Conservation (phyloP, 1,140 invertebrate species). For the Caenorhabditis remanei region DNA sequence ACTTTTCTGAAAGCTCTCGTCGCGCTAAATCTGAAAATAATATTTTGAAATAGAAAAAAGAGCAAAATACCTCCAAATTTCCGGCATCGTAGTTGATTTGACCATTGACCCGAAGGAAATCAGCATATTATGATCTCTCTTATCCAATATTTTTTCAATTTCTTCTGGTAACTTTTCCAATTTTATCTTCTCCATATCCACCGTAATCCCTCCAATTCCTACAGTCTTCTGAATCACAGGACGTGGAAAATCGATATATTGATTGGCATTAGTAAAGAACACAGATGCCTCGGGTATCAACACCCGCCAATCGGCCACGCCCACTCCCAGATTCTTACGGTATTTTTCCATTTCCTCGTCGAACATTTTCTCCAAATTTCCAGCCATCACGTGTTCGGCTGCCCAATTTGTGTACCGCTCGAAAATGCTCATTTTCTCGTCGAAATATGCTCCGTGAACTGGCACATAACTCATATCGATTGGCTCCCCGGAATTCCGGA, state of each 20-base stretch:
- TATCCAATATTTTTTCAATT: not conserved
- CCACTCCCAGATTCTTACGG: not conserved
- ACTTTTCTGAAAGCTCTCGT: too few species aligned
- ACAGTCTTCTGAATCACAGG: conserved; percentile 54
- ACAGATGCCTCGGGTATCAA: conserved; percentile 26
- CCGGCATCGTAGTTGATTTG: conserved; percentile 22
- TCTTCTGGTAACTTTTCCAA: not conserved
- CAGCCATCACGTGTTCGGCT: conserved; percentile 14
- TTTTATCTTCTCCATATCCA: conserved; percentile 34
- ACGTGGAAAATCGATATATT: conserved; percentile 56
- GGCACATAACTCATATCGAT: conserved; percentile 50
- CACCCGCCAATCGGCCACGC: not conserved
- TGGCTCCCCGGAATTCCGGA: conserved; percentile 15
- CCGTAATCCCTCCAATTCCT: conserved; percentile 56
- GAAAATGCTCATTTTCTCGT: conserved; percentile 38
- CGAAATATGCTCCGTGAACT: conserved; percentile 47
- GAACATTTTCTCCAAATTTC: conserved; percentile 16
- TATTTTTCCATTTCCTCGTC: conserved; percentile 25
- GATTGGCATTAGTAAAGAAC: conserved; percentile 48
- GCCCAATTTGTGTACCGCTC: conserved; percentile 44
- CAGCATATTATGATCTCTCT: conserved; percentile 9
- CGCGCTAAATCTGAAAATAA: too few species aligned
- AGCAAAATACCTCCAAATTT: not conserved
- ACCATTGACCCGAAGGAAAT: conserved; percentile 43
- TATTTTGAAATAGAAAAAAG: not conserved